Conservation (phyloP, 2,888 invertebrate genomes). For the Anticlea derivata region DNA sequence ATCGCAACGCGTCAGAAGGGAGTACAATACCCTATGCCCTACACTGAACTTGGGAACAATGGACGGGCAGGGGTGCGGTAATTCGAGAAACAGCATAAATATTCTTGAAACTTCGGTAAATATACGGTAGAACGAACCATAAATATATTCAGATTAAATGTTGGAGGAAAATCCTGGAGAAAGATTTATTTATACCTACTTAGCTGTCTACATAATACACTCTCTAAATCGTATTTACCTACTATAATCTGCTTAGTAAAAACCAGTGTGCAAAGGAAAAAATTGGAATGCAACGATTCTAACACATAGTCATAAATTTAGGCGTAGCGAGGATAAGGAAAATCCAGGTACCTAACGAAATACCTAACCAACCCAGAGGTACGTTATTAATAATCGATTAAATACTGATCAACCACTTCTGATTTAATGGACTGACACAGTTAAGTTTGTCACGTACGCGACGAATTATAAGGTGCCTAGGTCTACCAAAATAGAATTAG, state of each 20-base stretch:
- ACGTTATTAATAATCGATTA: conserved; percentile 61
- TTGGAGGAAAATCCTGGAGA: not conserved
- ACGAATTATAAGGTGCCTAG: conserved; percentile 40
- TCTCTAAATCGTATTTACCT: too few relatives aligned
- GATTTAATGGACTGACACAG: conserved; percentile 62
- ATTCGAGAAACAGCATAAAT: conserved; percentile 14
- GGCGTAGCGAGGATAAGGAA: conserved; percentile 56
- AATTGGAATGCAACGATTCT: conserved; percentile 19
- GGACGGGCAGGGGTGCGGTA: conserved; percentile 24
- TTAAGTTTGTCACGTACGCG: conserved; percentile 72
- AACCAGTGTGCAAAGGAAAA: not conserved
- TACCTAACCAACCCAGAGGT: conserved; percentile 37
- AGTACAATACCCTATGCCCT: conserved; percentile 12
- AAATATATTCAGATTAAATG: conserved; percentile 7
- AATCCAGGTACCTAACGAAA: conserved; percentile 54
- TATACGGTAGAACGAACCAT: conserved; percentile 7
- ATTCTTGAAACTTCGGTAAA: conserved; percentile 9
- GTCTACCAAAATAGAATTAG: conserved; percentile 5
- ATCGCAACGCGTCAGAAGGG: not conserved
- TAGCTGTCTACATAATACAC: too few relatives aligned
- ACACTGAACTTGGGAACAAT: conserved; percentile 15
- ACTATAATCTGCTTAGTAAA: not conserved
- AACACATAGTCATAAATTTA: too few relatives aligned
- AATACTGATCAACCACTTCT: conserved; percentile 45
- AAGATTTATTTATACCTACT: too few relatives aligned